A percentile compares a stretch with the other conserved stretches of the same genome.
Conservation (phyloP, 2,797 vertebrate species). For the Hipposideros larvatus region DNA sequence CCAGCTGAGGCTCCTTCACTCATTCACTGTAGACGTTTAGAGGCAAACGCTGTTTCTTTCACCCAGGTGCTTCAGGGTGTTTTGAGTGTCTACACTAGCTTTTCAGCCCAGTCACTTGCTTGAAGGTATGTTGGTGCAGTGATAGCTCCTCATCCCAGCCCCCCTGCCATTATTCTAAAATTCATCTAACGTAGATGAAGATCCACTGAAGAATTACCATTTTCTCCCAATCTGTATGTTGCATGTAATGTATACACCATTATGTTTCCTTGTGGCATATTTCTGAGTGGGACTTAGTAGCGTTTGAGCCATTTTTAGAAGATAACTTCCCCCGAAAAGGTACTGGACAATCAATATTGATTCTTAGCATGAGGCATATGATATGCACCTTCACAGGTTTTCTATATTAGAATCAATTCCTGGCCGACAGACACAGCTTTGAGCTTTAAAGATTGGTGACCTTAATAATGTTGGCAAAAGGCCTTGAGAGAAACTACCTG, state of each 20-base stretch:
- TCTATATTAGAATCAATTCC: constrained; percentile 37
- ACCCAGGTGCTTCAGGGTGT: fast-evolving
- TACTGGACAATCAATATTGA: constrained; percentile 39
- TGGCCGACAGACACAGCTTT: background rate
- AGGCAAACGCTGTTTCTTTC: background rate
- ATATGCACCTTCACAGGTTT: background rate
- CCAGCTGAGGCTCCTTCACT: background rate
- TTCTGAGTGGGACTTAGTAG: background rate
- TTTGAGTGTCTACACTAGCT: no score
- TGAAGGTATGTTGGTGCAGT: background rate
- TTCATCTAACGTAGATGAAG: background rate
- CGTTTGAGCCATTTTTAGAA: background rate
- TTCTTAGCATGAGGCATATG: background rate
- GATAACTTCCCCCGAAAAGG: background rate
- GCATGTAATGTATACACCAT: background rate
- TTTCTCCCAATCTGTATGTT: background rate
- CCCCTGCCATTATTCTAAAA: background rate
- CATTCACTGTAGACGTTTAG: background rate
- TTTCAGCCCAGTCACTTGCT: background rate
- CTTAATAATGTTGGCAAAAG: background rate
- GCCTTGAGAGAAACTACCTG: background rate
- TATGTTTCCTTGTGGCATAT: background rate
- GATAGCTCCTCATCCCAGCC: no score
- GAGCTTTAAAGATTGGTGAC: constrained; percentile 31
- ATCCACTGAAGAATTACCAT: background rate